Evolutionary conservation across 1,140 invertebrate genomes (phyloP).

Genomic region (Adoxophyes honmai): DNA sequence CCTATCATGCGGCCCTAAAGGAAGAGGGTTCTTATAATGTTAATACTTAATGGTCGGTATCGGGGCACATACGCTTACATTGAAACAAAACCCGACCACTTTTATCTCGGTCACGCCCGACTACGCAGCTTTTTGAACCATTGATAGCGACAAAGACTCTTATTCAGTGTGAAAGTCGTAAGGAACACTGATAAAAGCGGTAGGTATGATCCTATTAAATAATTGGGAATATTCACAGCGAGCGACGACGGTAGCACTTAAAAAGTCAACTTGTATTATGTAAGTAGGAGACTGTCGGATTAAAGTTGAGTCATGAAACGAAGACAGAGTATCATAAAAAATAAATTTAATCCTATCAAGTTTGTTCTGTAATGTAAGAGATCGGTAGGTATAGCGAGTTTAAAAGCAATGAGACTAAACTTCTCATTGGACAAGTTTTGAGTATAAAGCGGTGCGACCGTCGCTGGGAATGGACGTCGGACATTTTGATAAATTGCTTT

Average conservation of each 20-base stretch:
- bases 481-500: conserved; percentile 15
- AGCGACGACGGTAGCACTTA: background rate
- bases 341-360: conserved; percentile 14
- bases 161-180: too few relatives aligned
- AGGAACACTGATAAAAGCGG: too few relatives aligned
- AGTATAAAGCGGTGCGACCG: background rate
- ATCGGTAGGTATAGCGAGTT: conserved; percentile 5
- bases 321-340: conserved; percentile 2
- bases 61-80: background rate
- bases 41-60: conserved; percentile 15
- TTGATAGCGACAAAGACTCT: background rate
- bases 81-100: conserved; percentile 4
- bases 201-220: too few relatives aligned
- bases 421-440: background rate
- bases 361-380: conserved; percentile 9
- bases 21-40: conserved; percentile 15
- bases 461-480: background rate
- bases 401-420: background rate
- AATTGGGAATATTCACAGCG: background rate
- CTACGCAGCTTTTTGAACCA: background rate
- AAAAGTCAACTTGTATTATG: conserved; percentile 4
- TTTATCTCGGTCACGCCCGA: conserved; percentile 3
- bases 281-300: background rate
- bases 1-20: conserved; percentile 8
- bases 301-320: conserved; percentile 1